Evolutionary conservation across 2,113 vertebrate genomes (phyloP).

Genomic region (Regulus satrapa): DNA sequence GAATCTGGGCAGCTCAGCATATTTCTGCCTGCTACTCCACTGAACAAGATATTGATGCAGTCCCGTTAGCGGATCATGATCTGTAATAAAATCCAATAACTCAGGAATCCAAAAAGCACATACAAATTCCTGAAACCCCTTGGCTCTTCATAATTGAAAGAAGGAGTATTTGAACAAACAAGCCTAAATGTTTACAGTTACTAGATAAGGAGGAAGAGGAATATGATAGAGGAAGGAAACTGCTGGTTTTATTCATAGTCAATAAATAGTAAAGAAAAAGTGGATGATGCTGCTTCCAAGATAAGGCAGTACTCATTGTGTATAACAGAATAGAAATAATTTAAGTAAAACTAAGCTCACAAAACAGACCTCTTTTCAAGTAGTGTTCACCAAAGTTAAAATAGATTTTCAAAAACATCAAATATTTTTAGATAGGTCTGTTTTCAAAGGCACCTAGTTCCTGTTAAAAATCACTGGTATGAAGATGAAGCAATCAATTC

Average conservation of each 20-base stretch:
- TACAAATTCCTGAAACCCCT: background rate
- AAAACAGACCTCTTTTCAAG: background rate
- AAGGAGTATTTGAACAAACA: background rate
- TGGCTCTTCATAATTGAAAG: background rate
- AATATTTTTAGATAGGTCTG: background rate
- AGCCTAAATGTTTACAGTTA: background rate
- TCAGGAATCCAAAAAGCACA: background rate
- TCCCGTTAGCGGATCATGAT: background rate
- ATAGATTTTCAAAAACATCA: background rate
- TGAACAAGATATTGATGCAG: slow-evolving; percentile 20
- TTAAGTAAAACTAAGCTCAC: background rate
- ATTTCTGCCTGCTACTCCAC: background rate
- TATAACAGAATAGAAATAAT: background rate
- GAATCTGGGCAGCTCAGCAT: slow-evolving; percentile 19
- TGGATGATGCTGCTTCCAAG: background rate
- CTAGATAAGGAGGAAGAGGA: background rate
- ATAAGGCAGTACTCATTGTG: background rate
- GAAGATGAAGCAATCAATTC: background rate
- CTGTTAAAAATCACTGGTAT: background rate
- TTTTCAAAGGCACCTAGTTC: background rate
- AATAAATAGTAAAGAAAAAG: background rate
- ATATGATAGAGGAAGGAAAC: background rate
- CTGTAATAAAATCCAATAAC: background rate
- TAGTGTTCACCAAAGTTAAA: background rate
- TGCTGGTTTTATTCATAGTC: background rate